These are phyloP conservation scores for Myoxocephalus aenaeus DNA, from an alignment of 2,797 vertebrate species.

Conservation along the genomic window DNA sequence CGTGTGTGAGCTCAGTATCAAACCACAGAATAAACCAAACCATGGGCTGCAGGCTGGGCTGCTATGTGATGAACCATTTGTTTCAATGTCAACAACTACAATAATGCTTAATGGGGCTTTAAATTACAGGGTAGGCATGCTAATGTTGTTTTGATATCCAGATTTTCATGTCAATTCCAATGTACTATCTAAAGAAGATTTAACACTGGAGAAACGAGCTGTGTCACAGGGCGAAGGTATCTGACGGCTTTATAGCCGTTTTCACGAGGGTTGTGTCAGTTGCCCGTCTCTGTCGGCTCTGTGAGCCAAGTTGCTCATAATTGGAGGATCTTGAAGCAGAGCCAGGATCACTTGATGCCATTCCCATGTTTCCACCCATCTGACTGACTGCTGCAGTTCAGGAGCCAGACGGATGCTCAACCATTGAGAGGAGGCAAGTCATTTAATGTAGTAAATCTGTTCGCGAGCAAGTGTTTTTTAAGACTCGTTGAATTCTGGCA, in stretches of 20 bases:
- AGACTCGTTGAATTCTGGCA: neutral
- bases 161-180: constrained; percentile 19
- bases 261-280: constrained; percentile 20
- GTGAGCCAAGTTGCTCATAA: constrained; percentile 23
- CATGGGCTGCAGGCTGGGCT: constrained; percentile 1
- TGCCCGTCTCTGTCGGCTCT: constrained; percentile 33
- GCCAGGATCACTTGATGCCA: constrained; percentile 13
- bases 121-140: constrained; percentile 23
- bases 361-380: constrained; percentile 35
- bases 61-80: constrained; percentile 20
- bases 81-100: constrained; percentile 31
- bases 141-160: constrained; percentile 15
- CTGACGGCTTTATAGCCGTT: constrained; percentile 41
- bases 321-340: constrained; percentile 16
- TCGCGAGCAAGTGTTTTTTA: constrained; percentile 1
- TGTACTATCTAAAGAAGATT: constrained; percentile 24
- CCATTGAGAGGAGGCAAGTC: neutral
- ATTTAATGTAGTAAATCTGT: neutral
- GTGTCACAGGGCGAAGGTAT: neutral
- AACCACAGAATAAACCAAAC: constrained; percentile 7
- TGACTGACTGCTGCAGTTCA: neutral
- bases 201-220: constrained; percentile 25
- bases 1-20: neutral
- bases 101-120: constrained; percentile 48
- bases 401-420: neutral